phyloP scores from a whole-genome alignment of 2,888 invertebrate species.

The Anaspis maculata region DNA sequence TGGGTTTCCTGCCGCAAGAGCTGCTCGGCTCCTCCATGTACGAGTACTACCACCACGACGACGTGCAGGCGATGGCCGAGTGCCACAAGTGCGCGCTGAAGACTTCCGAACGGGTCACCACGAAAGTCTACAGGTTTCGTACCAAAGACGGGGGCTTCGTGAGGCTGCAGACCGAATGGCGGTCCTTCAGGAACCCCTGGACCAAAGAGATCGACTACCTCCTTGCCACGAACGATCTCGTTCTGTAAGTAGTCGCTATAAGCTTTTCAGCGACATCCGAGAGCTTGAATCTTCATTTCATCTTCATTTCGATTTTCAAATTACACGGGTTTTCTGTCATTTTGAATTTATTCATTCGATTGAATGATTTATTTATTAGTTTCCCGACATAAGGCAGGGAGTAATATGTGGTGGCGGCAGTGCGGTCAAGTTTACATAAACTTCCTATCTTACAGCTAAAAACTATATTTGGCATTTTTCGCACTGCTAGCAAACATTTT shows the following conservation, averaged over 20 bases:
- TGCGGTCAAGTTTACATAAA: too few relatives aligned
- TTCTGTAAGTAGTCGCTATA: conserved; percentile 47
- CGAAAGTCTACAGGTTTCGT: conserved; percentile 70
- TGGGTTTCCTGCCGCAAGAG: conserved; percentile 91
- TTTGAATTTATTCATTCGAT: too few relatives aligned
- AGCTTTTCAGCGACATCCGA: too few relatives aligned
- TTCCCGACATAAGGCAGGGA: too few relatives aligned
- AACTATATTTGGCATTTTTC: too few relatives aligned
- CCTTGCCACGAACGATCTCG: conserved; percentile 76
- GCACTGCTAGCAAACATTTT: too few relatives aligned
- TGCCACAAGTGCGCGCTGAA: conserved; percentile 74
- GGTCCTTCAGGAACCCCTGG: conserved; percentile 89
- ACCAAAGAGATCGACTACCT: conserved; percentile 90
- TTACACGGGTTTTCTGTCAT: neutral
- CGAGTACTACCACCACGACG: conserved; percentile 81
- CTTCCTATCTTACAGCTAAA: too few relatives aligned
- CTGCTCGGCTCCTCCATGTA: conserved; percentile 86
- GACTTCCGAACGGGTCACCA: conserved; percentile 52
- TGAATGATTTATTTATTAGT: too few relatives aligned
- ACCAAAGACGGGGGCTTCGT: conserved; percentile 69
- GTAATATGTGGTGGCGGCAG: too few relatives aligned
- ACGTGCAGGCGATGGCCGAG: conserved; percentile 70
- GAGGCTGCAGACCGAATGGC: conserved; percentile 75
- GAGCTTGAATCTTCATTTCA: too few relatives aligned
- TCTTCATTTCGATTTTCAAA: too few relatives aligned